These are phyloP conservation scores for Phyto melanocephala DNA, from an alignment of 2,888 invertebrate genomes.

Conservation along the genomic window DNA sequence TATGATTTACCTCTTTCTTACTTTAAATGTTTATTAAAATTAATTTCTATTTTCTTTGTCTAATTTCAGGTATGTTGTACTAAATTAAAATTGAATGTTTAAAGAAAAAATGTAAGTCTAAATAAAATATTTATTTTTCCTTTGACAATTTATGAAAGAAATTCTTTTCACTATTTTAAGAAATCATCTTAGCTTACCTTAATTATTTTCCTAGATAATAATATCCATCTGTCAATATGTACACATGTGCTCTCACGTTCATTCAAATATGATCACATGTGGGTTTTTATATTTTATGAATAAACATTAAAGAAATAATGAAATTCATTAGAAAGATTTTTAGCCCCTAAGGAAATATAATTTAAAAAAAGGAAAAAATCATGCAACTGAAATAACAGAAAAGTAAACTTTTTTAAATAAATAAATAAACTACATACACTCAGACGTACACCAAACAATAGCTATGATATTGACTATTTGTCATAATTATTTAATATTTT, in stretches of 20 bases:
- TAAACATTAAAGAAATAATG: not conserved
- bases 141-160: too few species aligned
- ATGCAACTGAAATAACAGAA: not conserved
- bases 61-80: not conserved
- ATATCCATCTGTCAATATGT: not conserved
- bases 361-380: not conserved
- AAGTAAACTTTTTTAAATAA: not conserved
- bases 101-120: too few species aligned
- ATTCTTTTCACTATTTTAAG: not conserved
- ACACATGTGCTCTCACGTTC: not conserved
- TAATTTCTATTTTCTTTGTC: not conserved
- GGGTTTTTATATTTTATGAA: not conserved
- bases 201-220: not conserved
- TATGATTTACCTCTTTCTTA: too few species aligned
- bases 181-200: not conserved
- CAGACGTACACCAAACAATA: not conserved
- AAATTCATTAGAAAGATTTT: conserved; percentile 40
- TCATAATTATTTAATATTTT: conserved; percentile 58
- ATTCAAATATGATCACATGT: not conserved
- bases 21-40: too few species aligned
- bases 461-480: conserved; percentile 45
- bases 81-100: too few species aligned
- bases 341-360: conserved; percentile 14
- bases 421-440: not conserved
- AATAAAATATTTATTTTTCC: too few species aligned